Percentiles rank a stretch among this genome's conserved stretches.
These are phyloP conservation scores for Linurgus olivaceus DNA, from an alignment of 2,797 vertebrate genomes.

Conservation along the genomic window DNA sequence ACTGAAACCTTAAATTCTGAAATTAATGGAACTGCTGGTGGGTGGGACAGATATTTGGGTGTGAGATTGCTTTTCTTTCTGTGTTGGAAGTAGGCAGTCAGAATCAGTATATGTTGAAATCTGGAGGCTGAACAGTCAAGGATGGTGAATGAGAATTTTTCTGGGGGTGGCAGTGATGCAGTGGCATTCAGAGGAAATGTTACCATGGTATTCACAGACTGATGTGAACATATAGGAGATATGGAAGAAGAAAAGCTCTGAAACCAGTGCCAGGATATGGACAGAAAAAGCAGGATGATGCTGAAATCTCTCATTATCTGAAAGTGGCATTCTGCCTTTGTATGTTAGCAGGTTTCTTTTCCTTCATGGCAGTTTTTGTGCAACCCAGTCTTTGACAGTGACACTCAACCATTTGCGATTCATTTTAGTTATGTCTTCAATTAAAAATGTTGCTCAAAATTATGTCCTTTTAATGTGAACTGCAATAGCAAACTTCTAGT, in stretches of 20 bases:
- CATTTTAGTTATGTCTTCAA: background rate
- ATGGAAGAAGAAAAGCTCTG: background rate
- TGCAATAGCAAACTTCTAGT: background rate
- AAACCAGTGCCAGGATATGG: background rate
- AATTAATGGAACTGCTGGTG: background rate
- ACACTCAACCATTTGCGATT: background rate
- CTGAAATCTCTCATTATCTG: constrained; percentile 6
- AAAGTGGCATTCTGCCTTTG: background rate
- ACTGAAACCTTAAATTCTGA: background rate
- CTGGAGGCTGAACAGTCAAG: constrained; percentile 27
- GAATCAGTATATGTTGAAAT: constrained; percentile 14
- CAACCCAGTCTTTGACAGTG: background rate
- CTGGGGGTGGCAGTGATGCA: constrained; percentile 29
- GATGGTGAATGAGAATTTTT: constrained; percentile 58
- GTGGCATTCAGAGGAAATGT: constrained; percentile 10
- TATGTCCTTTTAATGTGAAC: background rate
- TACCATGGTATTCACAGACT: constrained; percentile 43
- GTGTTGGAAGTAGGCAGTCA: background rate
- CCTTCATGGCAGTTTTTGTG: background rate
- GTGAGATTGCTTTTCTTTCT: background rate
- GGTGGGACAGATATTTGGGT: constrained; percentile 22
- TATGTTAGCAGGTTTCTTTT: background rate
- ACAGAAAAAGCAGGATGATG: background rate
- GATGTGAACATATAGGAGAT: constrained; percentile 12
- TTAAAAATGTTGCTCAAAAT: background rate